Evolutionary conservation across 1,140 invertebrate species (phyloP).

Genomic region (Acyrthosiphon pisum): DNA sequence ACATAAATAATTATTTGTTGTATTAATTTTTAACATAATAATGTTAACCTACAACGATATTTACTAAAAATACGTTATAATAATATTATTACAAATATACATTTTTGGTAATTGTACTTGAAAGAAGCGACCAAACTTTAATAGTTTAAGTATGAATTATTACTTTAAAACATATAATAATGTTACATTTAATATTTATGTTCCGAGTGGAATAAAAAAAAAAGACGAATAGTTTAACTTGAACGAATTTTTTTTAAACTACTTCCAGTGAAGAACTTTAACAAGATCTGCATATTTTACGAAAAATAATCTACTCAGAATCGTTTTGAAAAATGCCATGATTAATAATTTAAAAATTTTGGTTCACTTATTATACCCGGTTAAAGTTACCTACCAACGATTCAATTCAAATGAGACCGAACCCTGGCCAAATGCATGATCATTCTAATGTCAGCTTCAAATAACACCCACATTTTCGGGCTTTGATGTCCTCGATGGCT

Average conservation of each 20-base stretch:
- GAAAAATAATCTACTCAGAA: neutral
- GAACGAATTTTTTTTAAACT: neutral
- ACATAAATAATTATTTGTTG: neutral
- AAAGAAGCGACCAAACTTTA: constrained; percentile 8
- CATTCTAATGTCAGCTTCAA: neutral
- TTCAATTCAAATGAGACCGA: neutral
- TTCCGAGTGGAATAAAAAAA: neutral
- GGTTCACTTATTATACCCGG: neutral
- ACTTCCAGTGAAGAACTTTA: neutral
- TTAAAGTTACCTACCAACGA: neutral
- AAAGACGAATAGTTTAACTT: constrained; percentile 8
- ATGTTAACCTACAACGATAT: neutral
- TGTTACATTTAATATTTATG: constrained; percentile 19
- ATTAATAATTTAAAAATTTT: neutral
- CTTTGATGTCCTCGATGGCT: neutral
- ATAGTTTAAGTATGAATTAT: constrained; percentile 14
- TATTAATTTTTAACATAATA: neutral
- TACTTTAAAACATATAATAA: neutral
- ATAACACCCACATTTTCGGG: neutral
- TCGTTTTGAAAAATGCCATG: neutral
- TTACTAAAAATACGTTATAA: constrained; percentile 10
- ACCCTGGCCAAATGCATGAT: neutral
- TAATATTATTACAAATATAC: neutral
- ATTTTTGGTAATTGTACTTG: neutral
- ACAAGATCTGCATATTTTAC: constrained; percentile 8